Evolutionary conservation across 2,113 vertebrate species (phyloP).

Genomic region (Prionailurus viverrinus): DNA sequence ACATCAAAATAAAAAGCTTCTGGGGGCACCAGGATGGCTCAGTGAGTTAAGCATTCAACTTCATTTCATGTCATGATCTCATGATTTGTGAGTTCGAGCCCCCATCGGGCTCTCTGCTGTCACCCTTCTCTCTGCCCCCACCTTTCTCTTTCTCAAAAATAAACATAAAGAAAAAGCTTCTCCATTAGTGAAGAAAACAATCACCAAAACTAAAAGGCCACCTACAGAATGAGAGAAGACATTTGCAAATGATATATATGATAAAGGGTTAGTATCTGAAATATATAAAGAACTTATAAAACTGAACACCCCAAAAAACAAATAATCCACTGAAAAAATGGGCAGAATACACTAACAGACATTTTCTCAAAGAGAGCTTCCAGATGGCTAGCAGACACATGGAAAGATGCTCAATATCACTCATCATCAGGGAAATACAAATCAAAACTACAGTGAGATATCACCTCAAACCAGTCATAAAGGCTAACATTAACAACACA

Average conservation of each 20-base stretch:
- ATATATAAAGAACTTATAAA: background rate
- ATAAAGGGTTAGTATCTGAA: background rate
- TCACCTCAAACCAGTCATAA: background rate
- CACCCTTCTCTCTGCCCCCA: too few species aligned
- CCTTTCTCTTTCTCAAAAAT: too few species aligned
- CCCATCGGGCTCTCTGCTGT: too few species aligned
- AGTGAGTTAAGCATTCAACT: too few species aligned
- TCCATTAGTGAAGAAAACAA: background rate
- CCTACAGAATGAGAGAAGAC: background rate
- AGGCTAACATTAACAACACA: background rate
- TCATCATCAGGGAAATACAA: background rate
- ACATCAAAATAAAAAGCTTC: background rate
- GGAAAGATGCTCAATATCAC: background rate
- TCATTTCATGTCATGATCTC: too few species aligned
- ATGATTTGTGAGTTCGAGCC: too few species aligned
- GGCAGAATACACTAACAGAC: background rate
- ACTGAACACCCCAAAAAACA: background rate
- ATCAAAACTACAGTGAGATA: background rate
- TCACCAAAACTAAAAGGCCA: background rate
- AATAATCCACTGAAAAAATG: background rate
- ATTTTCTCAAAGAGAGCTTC: background rate
- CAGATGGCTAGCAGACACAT: background rate
- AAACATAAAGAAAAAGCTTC: background rate
- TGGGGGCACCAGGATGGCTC: too few species aligned
- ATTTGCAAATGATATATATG: background rate